Evolutionary conservation across 2,113 vertebrate species (phyloP).

Genomic region (Nestor notabilis): DNA sequence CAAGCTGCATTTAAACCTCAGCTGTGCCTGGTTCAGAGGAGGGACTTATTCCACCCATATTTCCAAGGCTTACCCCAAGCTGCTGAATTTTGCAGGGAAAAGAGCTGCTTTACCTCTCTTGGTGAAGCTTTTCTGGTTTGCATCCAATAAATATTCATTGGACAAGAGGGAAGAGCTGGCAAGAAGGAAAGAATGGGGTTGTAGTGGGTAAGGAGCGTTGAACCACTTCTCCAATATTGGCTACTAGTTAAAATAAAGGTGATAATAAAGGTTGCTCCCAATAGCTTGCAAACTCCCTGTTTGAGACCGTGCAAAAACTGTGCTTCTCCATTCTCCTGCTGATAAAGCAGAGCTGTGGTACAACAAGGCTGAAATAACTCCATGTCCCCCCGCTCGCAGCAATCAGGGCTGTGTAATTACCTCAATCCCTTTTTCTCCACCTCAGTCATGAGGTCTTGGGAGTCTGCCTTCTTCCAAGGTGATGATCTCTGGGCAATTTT

Average conservation of each 20-base stretch:
- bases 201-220: not conserved
- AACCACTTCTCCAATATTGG: rapidly evolving
- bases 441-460: not conserved
- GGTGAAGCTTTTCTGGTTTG: not conserved
- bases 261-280: not conserved
- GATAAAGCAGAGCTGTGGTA: not conserved
- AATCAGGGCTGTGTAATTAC: not conserved
- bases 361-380: not conserved
- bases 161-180: rapidly evolving
- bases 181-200: not conserved
- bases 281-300: not conserved
- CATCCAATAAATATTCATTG: not conserved
- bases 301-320: not conserved
- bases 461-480: not conserved
- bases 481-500: not conserved
- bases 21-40: not conserved
- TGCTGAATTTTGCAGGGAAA: not conserved
- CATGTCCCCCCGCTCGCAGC: rapidly evolving
- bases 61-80: not conserved
- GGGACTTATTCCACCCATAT: not conserved
- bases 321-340: not conserved
- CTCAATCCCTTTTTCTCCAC: not conserved
- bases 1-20: not conserved
- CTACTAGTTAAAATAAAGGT: not conserved
- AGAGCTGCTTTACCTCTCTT: not conserved